Evolutionary conservation across 35 echinoderm and acorn worm species (phyloP).

Genomic region (Chiridota heheva): DNA sequence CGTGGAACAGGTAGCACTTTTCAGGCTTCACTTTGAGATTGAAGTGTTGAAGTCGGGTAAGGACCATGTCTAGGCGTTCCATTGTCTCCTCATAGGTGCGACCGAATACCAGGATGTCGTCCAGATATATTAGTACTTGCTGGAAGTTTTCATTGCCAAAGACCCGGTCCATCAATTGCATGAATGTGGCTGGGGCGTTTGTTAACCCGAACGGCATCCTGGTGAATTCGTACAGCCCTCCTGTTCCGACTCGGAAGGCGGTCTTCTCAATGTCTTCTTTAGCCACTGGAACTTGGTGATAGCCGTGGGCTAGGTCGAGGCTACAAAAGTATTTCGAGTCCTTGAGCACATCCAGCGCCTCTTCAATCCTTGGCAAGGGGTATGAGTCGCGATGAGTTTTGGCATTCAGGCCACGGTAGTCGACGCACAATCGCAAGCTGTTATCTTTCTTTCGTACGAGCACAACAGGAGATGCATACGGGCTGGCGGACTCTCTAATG

Average conservation of each 20-base stretch:
- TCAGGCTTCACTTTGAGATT: constrained; percentile 15
- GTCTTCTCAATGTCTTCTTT: constrained; percentile 47
- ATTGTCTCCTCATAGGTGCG: constrained; percentile 28
- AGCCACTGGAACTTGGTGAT: constrained; percentile 47
- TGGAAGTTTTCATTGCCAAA: constrained; percentile 32
- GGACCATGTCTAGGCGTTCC: constrained; percentile 6
- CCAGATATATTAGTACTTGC: constrained; percentile 54
- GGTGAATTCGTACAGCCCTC: constrained; percentile 58
- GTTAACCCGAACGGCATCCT: constrained; percentile 59
- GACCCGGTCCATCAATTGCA: constrained; percentile 59
- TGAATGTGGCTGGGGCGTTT: constrained; percentile 68
- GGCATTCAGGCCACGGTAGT: constrained; percentile 44
- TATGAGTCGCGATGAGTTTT: constrained; percentile 56
- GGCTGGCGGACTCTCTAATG: constrained; percentile 30
- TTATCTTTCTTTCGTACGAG: constrained; percentile 41
- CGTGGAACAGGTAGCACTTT: constrained; percentile 13
- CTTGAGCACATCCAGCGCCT: constrained; percentile 29
- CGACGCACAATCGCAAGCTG: constrained; percentile 33
- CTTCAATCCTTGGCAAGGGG: constrained; percentile 45
- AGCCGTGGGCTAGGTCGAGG: constrained; percentile 47
- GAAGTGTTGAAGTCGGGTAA: constrained; percentile 8
- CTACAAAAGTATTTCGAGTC: too few species aligned
- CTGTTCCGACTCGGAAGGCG: too few species aligned
- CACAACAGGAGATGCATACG: constrained; percentile 39
- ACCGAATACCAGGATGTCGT: constrained; percentile 56